phyloP scores from a whole-genome alignment of 2,888 invertebrate genomes.

The Gryllus longicercus region DNA sequence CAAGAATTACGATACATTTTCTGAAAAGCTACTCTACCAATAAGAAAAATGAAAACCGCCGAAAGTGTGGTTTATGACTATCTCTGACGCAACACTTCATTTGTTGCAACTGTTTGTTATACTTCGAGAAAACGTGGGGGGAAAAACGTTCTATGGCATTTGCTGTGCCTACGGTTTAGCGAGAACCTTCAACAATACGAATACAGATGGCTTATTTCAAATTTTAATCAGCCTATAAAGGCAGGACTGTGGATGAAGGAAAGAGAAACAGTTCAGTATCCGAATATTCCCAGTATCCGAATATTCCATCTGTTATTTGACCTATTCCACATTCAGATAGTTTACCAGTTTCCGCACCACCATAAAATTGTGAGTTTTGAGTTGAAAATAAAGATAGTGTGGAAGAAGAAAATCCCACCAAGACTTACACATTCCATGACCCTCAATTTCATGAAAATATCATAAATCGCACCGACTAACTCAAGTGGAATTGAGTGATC shows the following conservation, averaged over 20 bases:
- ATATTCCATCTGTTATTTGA: conserved; percentile 18
- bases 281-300: conserved; percentile 11
- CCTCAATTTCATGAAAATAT: conserved; percentile 27
- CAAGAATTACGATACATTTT: too few relatives aligned
- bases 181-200: background rate
- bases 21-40: too few relatives aligned
- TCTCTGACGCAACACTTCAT: too few relatives aligned
- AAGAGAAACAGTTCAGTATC: background rate
- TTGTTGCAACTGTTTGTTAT: too few relatives aligned
- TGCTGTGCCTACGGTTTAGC: background rate
- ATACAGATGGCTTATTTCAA: background rate
- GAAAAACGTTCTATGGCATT: conserved; percentile 21
- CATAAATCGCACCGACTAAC: conserved; percentile 20
- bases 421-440: conserved; percentile 27
- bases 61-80: too few relatives aligned
- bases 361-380: conserved; percentile 11
- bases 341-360: conserved; percentile 22
- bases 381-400: conserved; percentile 26
- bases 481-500: conserved; percentile 27
- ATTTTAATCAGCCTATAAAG: background rate
- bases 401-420: conserved; percentile 21
- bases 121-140: too few relatives aligned
- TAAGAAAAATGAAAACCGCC: too few relatives aligned
- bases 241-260: conserved; percentile 22
- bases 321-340: background rate